phyloP scores from a whole-genome alignment of 2,797 vertebrate species.

The Enoplosus armatus region DNA sequence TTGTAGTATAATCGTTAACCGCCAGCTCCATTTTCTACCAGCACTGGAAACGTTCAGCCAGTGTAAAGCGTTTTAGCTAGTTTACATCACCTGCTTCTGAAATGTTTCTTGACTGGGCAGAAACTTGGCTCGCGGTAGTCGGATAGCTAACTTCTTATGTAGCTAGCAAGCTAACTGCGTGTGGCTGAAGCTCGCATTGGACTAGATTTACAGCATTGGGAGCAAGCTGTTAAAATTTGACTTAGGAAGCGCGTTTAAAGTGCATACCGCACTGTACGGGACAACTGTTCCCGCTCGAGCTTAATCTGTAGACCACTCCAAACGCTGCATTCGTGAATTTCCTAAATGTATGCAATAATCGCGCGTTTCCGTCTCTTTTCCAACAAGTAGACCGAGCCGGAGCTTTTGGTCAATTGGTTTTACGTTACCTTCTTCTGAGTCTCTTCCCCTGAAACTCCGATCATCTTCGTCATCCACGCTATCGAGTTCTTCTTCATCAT shows the following conservation, averaged over 20 bases:
- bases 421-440: slow-evolving; percentile 93
- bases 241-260: background rate
- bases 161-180: slow-evolving; percentile 48
- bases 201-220: background rate
- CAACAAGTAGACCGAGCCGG: slow-evolving; percentile 75
- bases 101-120: background rate
- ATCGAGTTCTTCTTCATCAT: slow-evolving; percentile 95
- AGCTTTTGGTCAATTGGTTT: slow-evolving; percentile 36
- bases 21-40: fast-evolving
- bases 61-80: no score
- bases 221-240: no score
- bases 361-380: slow-evolving; percentile 52
- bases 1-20: fast-evolving
- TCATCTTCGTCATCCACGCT: slow-evolving; percentile 97
- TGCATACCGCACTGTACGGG: fast-evolving
- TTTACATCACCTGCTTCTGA: slow-evolving; percentile 4
- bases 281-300: fast-evolving
- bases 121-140: background rate
- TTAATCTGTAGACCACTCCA: fast-evolving
- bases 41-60: fast-evolving
- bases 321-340: background rate
- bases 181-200: background rate
- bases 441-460: slow-evolving; percentile 93
- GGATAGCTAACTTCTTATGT: slow-evolving; percentile 7
- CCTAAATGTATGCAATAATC: background rate